Evolutionary conservation across 2,888 invertebrate species (phyloP).

Genomic region (Clivina fossor): DNA sequence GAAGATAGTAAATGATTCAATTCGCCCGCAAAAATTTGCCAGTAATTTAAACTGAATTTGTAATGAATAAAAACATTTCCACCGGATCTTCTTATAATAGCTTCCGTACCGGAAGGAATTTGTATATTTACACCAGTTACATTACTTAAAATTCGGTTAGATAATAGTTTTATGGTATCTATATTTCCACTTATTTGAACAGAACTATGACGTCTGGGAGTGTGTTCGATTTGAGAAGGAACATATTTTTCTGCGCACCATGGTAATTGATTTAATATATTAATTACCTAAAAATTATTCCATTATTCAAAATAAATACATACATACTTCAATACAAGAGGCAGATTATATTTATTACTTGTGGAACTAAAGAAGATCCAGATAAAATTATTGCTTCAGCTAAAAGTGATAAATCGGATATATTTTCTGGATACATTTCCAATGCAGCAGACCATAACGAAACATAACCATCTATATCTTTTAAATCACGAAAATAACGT

Average conservation of each 20-base stretch:
- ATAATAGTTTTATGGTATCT: slow-evolving; percentile 13
- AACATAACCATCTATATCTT: slow-evolving; percentile 39
- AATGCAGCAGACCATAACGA: slow-evolving; percentile 43
- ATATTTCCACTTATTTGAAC: too few species aligned
- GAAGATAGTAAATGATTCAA: too few species aligned
- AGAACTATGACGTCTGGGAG: slow-evolving; percentile 11
- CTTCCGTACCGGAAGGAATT: slow-evolving; percentile 58
- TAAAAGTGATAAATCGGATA: slow-evolving; percentile 43
- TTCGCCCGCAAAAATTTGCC: slow-evolving; percentile 66
- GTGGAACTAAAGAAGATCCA: slow-evolving; percentile 1
- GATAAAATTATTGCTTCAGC: slow-evolving; percentile 42
- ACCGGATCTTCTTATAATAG: slow-evolving; percentile 58
- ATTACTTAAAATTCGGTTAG: too few species aligned
- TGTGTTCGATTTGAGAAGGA: slow-evolving; percentile 48
- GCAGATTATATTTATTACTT: slow-evolving; percentile 5
- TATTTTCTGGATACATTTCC: slow-evolving; percentile 46
- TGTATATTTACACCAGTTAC: too few species aligned
- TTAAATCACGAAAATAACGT: slow-evolving; percentile 34
- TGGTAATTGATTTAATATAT: slow-evolving; percentile 62
- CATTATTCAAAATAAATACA: slow-evolving; percentile 3
- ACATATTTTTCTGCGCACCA: slow-evolving; percentile 63
- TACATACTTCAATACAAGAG: slow-evolving; percentile 5
- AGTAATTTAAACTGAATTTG: slow-evolving; percentile 62
- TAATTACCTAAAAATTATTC: slow-evolving; percentile 55
- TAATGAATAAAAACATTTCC: slow-evolving; percentile 64